Conservation (phyloP, 1,140 invertebrate genomes). For the Rhagoletis pomonella region DNA sequence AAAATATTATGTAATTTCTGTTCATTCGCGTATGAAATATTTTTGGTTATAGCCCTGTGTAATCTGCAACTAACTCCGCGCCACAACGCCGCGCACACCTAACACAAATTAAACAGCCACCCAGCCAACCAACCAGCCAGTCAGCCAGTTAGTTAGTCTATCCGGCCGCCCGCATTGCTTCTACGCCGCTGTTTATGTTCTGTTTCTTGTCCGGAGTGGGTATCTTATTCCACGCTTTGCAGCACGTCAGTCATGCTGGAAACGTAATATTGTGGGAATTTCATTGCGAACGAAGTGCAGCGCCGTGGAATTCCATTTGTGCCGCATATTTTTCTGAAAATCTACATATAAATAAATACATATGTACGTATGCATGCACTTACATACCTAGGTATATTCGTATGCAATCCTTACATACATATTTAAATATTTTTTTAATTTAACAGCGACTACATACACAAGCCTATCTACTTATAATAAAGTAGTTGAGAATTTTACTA, state of each 20-base stretch:
- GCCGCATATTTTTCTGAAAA: constrained; percentile 12
- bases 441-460: too few relatives aligned
- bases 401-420: not conserved
- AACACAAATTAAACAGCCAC: not conserved
- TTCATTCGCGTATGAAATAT: constrained; percentile 47
- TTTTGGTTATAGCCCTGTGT: constrained; percentile 9
- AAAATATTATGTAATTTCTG: constrained; percentile 34
- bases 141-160: not conserved
- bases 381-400: not conserved
- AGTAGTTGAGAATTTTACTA: not conserved
- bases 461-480: too few relatives aligned
- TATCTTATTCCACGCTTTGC: constrained; percentile 47
- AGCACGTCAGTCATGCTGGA: constrained; percentile 49
- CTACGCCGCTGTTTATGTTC: not conserved
- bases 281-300: constrained; percentile 44
- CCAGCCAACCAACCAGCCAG: too few relatives aligned
- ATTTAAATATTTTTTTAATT: not conserved
- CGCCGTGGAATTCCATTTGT: constrained; percentile 48
- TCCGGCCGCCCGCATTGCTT: not conserved
- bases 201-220: not conserved
- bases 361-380: not conserved
- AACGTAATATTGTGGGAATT: constrained; percentile 51
- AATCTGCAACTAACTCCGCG: not conserved
- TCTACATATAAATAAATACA: not conserved
- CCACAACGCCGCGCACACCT: not conserved